A percentile compares a stretch with the other conserved stretches of the same genome.
Evolutionary conservation across 2,797 vertebrate species (phyloP).

Genomic region (Paratrypauchen microcephalus): DNA sequence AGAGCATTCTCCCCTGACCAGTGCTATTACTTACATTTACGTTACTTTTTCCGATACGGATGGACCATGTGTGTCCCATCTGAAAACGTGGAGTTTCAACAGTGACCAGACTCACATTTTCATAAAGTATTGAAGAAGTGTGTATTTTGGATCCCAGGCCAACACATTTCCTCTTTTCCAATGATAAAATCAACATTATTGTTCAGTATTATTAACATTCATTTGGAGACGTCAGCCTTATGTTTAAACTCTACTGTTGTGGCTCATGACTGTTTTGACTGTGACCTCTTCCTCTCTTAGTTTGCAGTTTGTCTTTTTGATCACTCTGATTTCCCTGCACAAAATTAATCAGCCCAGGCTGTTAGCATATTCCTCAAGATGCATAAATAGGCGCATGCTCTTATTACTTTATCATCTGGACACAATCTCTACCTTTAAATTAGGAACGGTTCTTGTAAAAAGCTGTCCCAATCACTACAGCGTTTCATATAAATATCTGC

Average conservation of each 20-base stretch:
- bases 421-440: background rate
- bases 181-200: too few relatives aligned
- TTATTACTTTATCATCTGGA: background rate
- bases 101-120: too few relatives aligned
- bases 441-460: background rate
- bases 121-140: too few relatives aligned
- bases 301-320: constrained; percentile 33
- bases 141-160: too few relatives aligned
- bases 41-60: too few relatives aligned
- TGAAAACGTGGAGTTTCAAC: too few relatives aligned
- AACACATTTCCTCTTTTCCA: too few relatives aligned
- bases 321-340: constrained; percentile 25
- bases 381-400: background rate
- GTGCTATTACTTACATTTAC: too few relatives aligned
- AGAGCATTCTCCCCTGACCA: too few relatives aligned
- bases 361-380: background rate
- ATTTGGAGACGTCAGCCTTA: too few relatives aligned
- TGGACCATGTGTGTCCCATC: too few relatives aligned
- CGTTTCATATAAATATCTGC: background rate
- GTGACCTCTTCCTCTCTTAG: constrained; percentile 38
- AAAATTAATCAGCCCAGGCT: constrained; percentile 16
- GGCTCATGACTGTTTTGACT: constrained; percentile 60
- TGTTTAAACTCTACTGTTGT: background rate
- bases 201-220: too few relatives aligned
- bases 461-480: background rate